Conservation (phyloP, 1,140 invertebrate species). For the Matsumurasca onukii region DNA sequence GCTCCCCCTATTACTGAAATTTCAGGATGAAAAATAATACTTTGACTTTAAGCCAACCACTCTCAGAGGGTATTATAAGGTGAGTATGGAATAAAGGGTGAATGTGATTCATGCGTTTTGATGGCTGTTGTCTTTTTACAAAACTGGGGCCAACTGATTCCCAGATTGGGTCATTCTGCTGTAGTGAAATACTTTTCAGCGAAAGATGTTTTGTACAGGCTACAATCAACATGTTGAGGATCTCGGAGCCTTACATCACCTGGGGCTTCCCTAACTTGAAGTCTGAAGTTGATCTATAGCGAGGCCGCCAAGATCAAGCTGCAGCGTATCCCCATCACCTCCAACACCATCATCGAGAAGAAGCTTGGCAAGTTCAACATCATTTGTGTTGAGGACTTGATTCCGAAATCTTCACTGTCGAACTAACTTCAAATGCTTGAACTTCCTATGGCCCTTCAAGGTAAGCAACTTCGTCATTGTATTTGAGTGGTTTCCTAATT, state of each 20-base stretch:
- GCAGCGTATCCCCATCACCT: slow-evolving; percentile 88
- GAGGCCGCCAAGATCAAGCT: slow-evolving; percentile 92
- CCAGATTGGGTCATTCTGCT: no score
- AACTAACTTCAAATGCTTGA: slow-evolving; percentile 93
- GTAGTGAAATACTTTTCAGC: no score
- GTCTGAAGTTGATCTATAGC: slow-evolving; percentile 92
- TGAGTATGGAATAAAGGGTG: no score
- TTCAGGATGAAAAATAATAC: no score
- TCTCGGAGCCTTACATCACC: slow-evolving; percentile 94
- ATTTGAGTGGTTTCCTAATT: slow-evolving; percentile 2
- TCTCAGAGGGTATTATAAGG: no score
- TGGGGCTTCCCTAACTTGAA: slow-evolving; percentile 99
- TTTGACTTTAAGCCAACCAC: no score
- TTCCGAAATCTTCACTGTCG: slow-evolving; percentile 95
- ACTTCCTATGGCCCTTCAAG: slow-evolving; percentile 99
- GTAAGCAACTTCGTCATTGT: slow-evolving; percentile 47
- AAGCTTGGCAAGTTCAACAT: slow-evolving; percentile 79
- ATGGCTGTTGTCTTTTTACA: no score
- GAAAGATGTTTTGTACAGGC: slow-evolving; percentile 53
- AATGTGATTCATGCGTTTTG: no score
- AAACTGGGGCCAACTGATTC: no score
- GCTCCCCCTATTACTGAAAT: no score
- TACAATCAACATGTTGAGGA: slow-evolving; percentile 94
- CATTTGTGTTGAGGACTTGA: slow-evolving; percentile 98
- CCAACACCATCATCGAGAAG: slow-evolving; percentile 92